Conservation (phyloP, 1,140 invertebrate species). For the Grapholita molesta region DNA sequence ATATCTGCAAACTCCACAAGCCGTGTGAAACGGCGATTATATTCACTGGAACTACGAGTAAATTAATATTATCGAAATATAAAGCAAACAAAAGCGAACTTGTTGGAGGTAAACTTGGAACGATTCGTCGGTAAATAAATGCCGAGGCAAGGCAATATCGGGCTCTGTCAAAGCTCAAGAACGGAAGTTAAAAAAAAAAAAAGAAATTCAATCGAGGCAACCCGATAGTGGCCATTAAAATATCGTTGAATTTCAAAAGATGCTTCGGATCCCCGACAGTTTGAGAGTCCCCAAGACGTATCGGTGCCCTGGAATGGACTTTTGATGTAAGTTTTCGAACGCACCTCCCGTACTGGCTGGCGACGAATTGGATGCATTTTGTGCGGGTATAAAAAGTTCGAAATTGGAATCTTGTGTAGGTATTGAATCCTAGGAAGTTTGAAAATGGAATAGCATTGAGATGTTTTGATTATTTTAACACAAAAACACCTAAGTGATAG, state of each 20-base stretch:
- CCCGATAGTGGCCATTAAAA: conserved; percentile 69
- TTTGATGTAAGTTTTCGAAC: conserved; percentile 51
- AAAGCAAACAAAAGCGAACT: conserved; percentile 34
- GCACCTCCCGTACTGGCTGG: conserved; percentile 22
- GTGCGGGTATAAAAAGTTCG: conserved; percentile 7
- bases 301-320: conserved; percentile 51
- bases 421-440: not conserved
- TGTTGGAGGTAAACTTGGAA: conserved; percentile 53
- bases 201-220: conserved; percentile 44
- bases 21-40: not conserved
- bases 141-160: conserved; percentile 55
- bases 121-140: conserved; percentile 63
- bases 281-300: conserved; percentile 42
- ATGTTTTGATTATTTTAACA: too few relatives aligned
- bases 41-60: conserved; percentile 18
- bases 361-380: not conserved
- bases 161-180: conserved; percentile 54
- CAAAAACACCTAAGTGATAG: too few relatives aligned
- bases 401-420: conserved; percentile 5
- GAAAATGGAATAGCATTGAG: not conserved
- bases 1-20: not conserved
- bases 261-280: conserved; percentile 41
- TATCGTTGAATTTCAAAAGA: conserved; percentile 68
- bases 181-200: conserved; percentile 47
- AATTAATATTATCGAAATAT: conserved; percentile 29